Percentiles rank a stretch among this genome's conserved stretches.
Conservation (phyloP, 1,140 invertebrate species). For the Drosophila cardini region DNA sequence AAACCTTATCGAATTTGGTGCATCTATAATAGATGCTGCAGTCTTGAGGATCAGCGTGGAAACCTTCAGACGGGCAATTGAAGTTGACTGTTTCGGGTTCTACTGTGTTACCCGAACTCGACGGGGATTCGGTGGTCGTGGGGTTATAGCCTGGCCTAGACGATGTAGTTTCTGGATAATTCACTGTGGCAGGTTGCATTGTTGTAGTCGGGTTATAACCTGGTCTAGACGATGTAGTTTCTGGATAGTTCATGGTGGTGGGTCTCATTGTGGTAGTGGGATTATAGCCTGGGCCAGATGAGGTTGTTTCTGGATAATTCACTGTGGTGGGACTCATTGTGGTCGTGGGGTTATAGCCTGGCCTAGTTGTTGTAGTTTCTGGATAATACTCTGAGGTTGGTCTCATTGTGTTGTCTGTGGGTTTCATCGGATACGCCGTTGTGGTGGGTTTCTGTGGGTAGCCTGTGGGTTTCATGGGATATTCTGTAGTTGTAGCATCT, state of each 20-base stretch:
- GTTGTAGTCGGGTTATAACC: background rate
- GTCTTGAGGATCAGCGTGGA: constrained; percentile 84
- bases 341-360: background rate
- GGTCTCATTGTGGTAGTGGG: constrained; percentile 1
- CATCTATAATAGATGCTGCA: constrained; percentile 90
- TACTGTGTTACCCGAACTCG: constrained; percentile 45
- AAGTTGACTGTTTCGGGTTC: constrained; percentile 53
- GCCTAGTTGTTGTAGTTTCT: constrained; percentile 36
- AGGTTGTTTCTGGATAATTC: constrained; percentile 27
- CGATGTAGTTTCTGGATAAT: constrained; percentile 23
- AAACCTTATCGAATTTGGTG: constrained; percentile 86
- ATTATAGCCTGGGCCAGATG: background rate
- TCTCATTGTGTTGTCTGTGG: constrained; percentile 24
- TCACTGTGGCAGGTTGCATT: too few relatives aligned
- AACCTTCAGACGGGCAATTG: constrained; percentile 67
- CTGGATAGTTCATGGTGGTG: constrained; percentile 24
- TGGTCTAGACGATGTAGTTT: constrained; percentile 19
- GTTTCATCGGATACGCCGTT: constrained; percentile 37
- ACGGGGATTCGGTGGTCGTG: constrained; percentile 30
- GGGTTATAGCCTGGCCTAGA: constrained; percentile 42
- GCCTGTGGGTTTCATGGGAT: constrained; percentile 49
- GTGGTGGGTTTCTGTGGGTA: constrained; percentile 30
- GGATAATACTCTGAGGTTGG: constrained; percentile 41
- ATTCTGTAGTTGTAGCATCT: constrained; percentile 31
- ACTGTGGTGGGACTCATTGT: constrained; percentile 10